phyloP scores from a whole-genome alignment of 2,888 invertebrate genomes.

The Ligdia adustata region DNA sequence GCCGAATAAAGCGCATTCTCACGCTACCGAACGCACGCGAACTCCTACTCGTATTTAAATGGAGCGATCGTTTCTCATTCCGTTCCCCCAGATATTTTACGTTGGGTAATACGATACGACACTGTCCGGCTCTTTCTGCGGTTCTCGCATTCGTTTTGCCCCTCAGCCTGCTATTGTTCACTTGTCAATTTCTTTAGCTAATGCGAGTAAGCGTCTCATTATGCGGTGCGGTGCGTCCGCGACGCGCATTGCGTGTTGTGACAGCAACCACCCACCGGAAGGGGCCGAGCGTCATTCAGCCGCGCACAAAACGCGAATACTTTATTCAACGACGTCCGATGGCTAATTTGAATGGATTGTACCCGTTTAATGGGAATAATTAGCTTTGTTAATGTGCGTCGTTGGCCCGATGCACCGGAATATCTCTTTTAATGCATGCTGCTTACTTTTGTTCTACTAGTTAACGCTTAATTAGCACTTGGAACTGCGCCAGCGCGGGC shows the following conservation, averaged over 20 bases:
- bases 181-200: constrained; percentile 84
- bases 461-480: constrained; percentile 62
- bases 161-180: constrained; percentile 79
- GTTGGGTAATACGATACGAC: constrained; percentile 84
- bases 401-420: constrained; percentile 45
- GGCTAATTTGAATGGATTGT: constrained; percentile 82
- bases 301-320: constrained; percentile 79
- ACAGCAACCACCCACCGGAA: constrained; percentile 84
- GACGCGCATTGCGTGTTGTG: constrained; percentile 83
- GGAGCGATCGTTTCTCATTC: constrained; percentile 82
- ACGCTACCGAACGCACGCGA: constrained; percentile 83
- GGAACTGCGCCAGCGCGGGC: constrained; percentile 39
- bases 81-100: constrained; percentile 82
- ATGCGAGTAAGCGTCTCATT: constrained; percentile 84
- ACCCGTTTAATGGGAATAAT: constrained; percentile 79
- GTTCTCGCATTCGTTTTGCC: constrained; percentile 76
- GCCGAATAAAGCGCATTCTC: constrained; percentile 82
- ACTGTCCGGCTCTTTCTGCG: constrained; percentile 83
- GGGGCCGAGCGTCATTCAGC: constrained; percentile 80
- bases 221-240: constrained; percentile 80
- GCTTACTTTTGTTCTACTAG: constrained; percentile 55
- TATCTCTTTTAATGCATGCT: constrained; percentile 53
- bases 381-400: constrained; percentile 66
- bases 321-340: constrained; percentile 79
- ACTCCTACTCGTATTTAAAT: constrained; percentile 78